Conservation (phyloP, 2,888 invertebrate genomes). For the Cephalotes varians region DNA sequence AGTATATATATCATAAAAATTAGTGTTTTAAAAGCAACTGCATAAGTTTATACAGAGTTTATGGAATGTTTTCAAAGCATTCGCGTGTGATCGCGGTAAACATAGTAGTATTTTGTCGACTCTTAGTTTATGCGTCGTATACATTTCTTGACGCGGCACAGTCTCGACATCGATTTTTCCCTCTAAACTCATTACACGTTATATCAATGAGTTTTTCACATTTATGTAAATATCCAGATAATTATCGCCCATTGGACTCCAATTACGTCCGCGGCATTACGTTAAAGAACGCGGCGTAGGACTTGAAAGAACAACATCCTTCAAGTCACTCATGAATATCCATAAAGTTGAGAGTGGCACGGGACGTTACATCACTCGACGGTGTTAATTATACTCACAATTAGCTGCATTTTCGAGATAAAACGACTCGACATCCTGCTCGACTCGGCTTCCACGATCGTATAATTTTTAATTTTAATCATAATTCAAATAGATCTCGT, state of each 20-base stretch:
- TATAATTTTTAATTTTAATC: conserved; percentile 55
- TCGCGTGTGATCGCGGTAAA: not conserved
- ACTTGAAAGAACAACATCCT: conserved; percentile 47
- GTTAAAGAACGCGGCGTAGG: conserved; percentile 36
- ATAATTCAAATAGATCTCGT: conserved; percentile 51
- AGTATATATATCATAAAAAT: not conserved
- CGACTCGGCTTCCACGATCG: conserved; percentile 4
- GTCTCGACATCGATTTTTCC: not conserved
- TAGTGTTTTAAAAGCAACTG: not conserved
- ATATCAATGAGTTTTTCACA: conserved; percentile 26
- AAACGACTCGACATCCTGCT: conserved; percentile 3
- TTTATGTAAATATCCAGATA: conserved; percentile 54
- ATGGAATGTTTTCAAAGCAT: not conserved
- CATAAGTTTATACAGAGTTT: not conserved
- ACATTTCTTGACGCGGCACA: not conserved
- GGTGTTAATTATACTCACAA: conserved; percentile 66
- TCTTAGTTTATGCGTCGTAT: not conserved
- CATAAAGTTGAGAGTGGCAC: conserved; percentile 60
- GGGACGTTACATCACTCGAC: conserved; percentile 59
- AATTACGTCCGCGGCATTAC: conserved; percentile 65
- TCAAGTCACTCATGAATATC: conserved; percentile 65
- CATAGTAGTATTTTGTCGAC: not conserved
- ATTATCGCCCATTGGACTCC: conserved; percentile 65
- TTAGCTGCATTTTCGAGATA: conserved; percentile 58
- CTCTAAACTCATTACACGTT: not conserved